These are phyloP conservation scores for Neofelis nebulosa DNA, from an alignment of 2,113 vertebrate species.

Conservation along the genomic window DNA sequence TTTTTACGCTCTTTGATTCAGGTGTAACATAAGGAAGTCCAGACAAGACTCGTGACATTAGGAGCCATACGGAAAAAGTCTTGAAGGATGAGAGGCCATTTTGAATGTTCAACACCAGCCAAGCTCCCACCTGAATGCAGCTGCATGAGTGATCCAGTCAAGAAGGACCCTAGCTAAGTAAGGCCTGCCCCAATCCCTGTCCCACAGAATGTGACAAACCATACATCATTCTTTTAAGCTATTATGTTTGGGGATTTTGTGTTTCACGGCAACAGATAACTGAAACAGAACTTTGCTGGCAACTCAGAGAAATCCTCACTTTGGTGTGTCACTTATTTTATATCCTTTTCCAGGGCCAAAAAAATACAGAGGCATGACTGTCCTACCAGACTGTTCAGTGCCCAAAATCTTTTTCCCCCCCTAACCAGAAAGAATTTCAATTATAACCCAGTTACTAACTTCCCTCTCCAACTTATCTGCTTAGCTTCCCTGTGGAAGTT, in stretches of 20 bases:
- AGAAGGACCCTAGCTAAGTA: neutral
- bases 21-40: neutral
- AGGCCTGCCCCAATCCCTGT: neutral
- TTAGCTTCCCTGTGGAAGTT: neutral
- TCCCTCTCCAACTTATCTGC: neutral
- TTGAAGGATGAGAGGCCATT: neutral
- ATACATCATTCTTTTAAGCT: neutral
- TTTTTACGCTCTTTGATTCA: neutral
- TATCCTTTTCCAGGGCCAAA: neutral
- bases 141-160: neutral
- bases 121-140: neutral
- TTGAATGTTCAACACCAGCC: neutral
- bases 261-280: neutral
- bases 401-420: neutral
- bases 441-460: neutral
- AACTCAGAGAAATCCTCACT: constrained; percentile 2
- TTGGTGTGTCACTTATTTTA: neutral
- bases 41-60: neutral
- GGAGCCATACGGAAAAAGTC: neutral
- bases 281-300: neutral
- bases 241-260: neutral
- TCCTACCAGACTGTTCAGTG: neutral
- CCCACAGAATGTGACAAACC: neutral
- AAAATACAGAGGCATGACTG: neutral
- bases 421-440: neutral